Percentiles rank a stretch among this genome's conserved stretches.
These are phyloP conservation scores for Cheumatopsyche charites DNA, from an alignment of 1,140 invertebrate genomes.

Conservation along the genomic window DNA sequence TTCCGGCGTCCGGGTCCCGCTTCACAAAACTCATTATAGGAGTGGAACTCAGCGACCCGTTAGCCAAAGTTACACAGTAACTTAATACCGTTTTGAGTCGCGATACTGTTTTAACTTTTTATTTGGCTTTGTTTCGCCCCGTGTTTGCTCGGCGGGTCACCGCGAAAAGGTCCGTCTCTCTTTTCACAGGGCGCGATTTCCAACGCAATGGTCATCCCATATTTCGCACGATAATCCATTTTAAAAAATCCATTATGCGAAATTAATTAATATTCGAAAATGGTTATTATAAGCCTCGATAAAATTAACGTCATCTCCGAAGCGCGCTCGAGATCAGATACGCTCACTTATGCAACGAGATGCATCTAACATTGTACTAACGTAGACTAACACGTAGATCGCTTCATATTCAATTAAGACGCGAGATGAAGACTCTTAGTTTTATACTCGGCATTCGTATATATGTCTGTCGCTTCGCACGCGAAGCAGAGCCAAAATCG, in stretches of 20 bases:
- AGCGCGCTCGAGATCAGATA: too few species aligned
- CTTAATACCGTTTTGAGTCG: conserved; percentile 39
- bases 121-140: conserved; percentile 21
- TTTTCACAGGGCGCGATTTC: conserved; percentile 10
- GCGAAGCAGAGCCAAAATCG: conserved; percentile 34
- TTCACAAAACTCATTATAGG: conserved; percentile 41
- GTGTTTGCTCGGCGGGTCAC: conserved; percentile 12
- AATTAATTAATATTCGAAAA: too few species aligned
- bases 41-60: conserved; percentile 26
- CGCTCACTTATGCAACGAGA: too few species aligned
- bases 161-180: conserved; percentile 6
- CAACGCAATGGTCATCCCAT: too few species aligned
- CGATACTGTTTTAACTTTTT: conserved; percentile 31
- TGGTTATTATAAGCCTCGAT: too few species aligned
- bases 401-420: conserved; percentile 30
- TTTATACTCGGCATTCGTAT: conserved; percentile 14
- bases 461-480: neutral
- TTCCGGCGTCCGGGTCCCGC: conserved; percentile 20
- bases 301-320: too few species aligned
- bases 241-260: too few species aligned
- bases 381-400: too few species aligned
- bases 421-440: conserved; percentile 25
- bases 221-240: too few species aligned
- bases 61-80: conserved; percentile 36
- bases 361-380: too few species aligned